Evolutionary conservation across 2,797 vertebrate species (phyloP).

Genomic region (Cercopithecus neglectus): DNA sequence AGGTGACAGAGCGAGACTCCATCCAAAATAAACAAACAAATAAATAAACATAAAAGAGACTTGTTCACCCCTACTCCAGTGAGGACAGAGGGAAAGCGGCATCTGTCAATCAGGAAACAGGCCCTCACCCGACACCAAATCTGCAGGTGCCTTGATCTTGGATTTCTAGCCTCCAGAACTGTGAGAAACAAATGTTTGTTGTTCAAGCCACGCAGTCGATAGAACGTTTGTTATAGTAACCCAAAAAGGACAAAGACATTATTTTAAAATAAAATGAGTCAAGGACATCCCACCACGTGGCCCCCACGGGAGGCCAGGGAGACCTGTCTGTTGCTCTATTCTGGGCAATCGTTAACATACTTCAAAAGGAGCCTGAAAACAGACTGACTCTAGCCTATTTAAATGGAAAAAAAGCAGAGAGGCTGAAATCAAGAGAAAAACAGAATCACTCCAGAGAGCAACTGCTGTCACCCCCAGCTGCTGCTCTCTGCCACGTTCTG

Average conservation of each 20-base stretch:
- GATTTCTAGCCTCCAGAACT: not conserved
- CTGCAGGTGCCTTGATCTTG: not conserved
- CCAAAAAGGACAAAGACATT: not conserved
- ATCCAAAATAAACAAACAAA: not conserved
- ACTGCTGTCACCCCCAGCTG: not conserved
- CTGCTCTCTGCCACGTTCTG: not conserved
- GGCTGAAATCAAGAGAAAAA: too few species aligned
- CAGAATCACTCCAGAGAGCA: too few species aligned
- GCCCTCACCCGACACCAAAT: not conserved
- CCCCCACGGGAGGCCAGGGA: not conserved
- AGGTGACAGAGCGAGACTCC: not conserved
- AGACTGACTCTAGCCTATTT: too few species aligned
- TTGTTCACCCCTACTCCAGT: not conserved
- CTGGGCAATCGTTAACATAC: not conserved
- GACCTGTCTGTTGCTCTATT: too few species aligned
- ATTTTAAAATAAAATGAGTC: not conserved
- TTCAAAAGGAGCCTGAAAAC: not conserved
- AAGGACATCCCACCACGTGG: fast-evolving
- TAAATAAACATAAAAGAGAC: not conserved
- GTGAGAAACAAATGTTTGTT: too few species aligned
- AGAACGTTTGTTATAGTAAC: not conserved
- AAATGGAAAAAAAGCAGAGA: not conserved
- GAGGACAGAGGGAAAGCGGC: not conserved
- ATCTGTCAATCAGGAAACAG: not conserved
- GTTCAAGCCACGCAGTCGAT: fast-evolving